These are phyloP conservation scores for Flabesymbios commensalis DNA, from an alignment of 2,888 invertebrate species.

Conservation along the genomic window DNA sequence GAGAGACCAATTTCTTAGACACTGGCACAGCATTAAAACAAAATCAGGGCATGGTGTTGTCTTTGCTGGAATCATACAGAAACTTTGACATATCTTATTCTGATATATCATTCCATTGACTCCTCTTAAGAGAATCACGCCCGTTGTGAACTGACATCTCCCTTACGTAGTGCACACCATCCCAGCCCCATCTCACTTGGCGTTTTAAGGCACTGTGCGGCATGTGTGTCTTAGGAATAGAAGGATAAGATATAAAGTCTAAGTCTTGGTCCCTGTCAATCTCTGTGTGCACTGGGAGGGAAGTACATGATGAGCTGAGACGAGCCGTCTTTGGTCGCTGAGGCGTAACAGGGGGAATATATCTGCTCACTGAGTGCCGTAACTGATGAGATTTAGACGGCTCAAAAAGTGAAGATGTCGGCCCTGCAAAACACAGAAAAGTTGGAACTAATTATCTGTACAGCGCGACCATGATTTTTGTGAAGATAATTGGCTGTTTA, in stretches of 20 bases:
- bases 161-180: conserved; percentile 46
- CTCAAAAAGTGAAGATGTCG: no score
- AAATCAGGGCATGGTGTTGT: no score
- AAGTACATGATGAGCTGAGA: neutral
- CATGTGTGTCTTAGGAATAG: conserved; percentile 58
- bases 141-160: conserved; percentile 53
- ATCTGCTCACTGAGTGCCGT: conserved; percentile 8
- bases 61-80: no score
- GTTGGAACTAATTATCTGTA: no score
- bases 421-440: no score
- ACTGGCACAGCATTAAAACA: no score
- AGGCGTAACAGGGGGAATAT: conserved; percentile 10
- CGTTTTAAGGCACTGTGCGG: conserved; percentile 47
- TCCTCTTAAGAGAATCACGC: conserved; percentile 47
- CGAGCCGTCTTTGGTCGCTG: conserved; percentile 4
- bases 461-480: no score
- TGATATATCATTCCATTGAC: conserved; percentile 56
- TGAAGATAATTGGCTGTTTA: no score
- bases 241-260: conserved; percentile 47
- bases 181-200: conserved; percentile 52
- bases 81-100: no score
- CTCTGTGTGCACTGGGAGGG: neutral
- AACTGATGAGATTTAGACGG: no score
- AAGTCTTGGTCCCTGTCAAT: conserved; percentile 29
- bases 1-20: no score